Conservation (phyloP, 35 echinoderm and acorn worm genomes). For the Strongylocentrotus purpuratus region DNA sequence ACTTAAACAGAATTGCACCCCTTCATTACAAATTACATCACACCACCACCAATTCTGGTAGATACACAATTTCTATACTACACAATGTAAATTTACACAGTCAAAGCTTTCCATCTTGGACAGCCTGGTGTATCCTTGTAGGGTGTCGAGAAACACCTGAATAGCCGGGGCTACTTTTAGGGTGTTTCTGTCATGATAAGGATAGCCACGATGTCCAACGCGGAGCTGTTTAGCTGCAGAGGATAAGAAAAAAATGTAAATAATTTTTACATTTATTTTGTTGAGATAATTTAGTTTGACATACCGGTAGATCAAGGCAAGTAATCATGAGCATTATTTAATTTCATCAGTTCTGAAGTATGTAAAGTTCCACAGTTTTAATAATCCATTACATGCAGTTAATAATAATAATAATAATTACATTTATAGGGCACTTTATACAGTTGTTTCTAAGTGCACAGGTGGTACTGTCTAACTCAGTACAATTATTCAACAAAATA, state of each 20-base stretch:
- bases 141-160: conserved; percentile 9
- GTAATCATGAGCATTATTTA: too few relatives aligned
- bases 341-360: too few relatives aligned
- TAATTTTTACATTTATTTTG: not conserved
- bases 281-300: not conserved
- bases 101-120: conserved; percentile 37
- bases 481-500: too few relatives aligned
- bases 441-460: too few relatives aligned
- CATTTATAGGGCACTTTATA: too few relatives aligned
- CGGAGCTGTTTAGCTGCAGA: conserved; percentile 31
- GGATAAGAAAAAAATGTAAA: not conserved
- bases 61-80: not conserved
- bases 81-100: not conserved
- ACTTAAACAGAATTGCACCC: not conserved
- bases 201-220: conserved; percentile 40
- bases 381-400: too few relatives aligned
- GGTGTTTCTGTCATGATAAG: conserved; percentile 45
- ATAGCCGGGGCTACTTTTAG: conserved; percentile 21
- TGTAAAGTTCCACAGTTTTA: too few relatives aligned
- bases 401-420: too few relatives aligned
- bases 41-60: not conserved
- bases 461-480: too few relatives aligned
- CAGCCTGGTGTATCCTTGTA: conserved; percentile 38
- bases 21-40: not conserved
- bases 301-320: too few relatives aligned